Evolutionary conservation across 2,888 invertebrate genomes (phyloP), one percentile per base, ranked within the genome.

Genomic region (Acrocera orbiculus): DNA sequence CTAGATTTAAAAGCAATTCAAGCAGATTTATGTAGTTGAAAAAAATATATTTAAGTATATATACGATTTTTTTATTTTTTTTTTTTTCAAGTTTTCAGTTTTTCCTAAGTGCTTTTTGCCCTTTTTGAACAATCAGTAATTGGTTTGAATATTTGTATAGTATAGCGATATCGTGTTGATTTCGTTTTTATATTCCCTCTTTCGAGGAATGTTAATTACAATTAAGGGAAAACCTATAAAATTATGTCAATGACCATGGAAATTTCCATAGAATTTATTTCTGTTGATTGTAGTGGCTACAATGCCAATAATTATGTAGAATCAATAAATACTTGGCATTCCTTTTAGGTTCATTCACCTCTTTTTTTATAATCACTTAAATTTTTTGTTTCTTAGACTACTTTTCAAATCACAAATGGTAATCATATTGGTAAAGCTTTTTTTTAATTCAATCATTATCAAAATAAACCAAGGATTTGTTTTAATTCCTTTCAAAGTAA

Each of bases 1-100:
- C 14, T 11, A 23, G 10, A n/a, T 16, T 17, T 27, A 25, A 38
- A 33, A 27, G 38, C 36, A 33, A 32, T 35, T 38, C 25, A 26
- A 10, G 27, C 22, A 30, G 27, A 39, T 39, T 39, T 39, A 39
- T 39, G 38, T 39, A 36, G 38, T 33, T 27, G 36, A 39, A 39
- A 33, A 35, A 33, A 35, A 32, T 30, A 14, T 9, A 16, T 15
- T 22, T 20, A 11, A 9, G 26, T 11, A 22, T 13, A 16, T 5
- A 27, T 25, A n/a, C 13, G 26, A 17, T n/a, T 11, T 17, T 11
- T 11, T 17, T n/a, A 27, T 33, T 11, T 9, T 15, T 14, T 16
- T 27, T 10, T 11, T 26, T 30, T 36, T 16, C 17, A 27, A 22
- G 28, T 17, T 23, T 10, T 15, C 20, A 28, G 22, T 28, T 6